Evolutionary conservation across 2,113 vertebrate species (phyloP).

Genomic region (Accipiter virgatus): DNA sequence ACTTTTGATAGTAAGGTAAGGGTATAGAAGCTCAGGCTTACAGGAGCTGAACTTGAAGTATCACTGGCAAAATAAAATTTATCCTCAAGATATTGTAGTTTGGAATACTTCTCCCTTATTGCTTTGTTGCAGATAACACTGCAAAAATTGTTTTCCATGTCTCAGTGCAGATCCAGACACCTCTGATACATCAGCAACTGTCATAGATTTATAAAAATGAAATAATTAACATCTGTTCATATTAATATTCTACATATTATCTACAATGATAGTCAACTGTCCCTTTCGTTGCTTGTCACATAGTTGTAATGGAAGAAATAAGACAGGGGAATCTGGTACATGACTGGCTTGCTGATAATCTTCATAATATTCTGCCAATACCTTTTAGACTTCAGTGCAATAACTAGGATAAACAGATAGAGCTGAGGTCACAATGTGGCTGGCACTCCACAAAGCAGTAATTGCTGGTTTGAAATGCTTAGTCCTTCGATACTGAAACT

Average conservation of each 20-base stretch:
- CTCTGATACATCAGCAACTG: conserved; percentile 4
- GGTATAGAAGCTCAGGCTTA: neutral
- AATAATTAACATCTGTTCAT: neutral
- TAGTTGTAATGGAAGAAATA: neutral
- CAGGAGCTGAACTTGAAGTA: neutral
- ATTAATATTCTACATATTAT: neutral
- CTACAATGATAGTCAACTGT: neutral
- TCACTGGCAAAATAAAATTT: neutral
- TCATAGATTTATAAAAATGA: neutral
- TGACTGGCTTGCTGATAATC: neutral
- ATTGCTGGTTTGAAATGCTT: neutral
- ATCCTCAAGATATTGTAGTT: neutral
- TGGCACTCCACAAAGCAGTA: neutral
- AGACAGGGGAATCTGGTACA: neutral
- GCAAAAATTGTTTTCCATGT: neutral
- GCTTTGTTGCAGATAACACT: neutral
- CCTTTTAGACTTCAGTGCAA: neutral
- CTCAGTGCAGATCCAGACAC: neutral
- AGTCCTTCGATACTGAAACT: neutral
- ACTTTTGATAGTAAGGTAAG: neutral
- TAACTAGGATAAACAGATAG: neutral
- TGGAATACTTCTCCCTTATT: neutral
- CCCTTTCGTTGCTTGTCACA: neutral
- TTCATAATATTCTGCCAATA: neutral
- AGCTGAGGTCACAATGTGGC: neutral